Evolutionary conservation across 53 echinoderm and acorn worm genomes (phyloP).

Genomic region (Antedon mediterranea): DNA sequence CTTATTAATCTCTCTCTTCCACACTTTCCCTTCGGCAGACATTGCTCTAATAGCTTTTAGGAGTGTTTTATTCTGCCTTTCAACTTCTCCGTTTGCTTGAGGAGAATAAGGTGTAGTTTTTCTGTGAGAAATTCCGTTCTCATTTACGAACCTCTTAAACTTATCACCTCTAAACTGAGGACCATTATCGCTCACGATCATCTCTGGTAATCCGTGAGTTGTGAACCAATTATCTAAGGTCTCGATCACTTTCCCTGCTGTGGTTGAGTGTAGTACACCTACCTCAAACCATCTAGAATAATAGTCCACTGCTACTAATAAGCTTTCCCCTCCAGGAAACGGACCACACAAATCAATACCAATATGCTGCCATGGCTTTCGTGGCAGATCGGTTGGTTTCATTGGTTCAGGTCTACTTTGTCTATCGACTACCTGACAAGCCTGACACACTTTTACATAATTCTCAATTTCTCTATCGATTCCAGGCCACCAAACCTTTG

Average conservation of each 20-base stretch:
- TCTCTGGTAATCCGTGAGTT: constrained; percentile 15
- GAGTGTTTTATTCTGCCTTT: constrained; percentile 27
- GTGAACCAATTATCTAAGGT: constrained; percentile 29
- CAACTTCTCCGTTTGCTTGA: constrained; percentile 43
- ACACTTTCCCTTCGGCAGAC: constrained; percentile 15
- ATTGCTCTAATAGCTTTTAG: constrained; percentile 26
- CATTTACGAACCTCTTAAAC: constrained; percentile 15
- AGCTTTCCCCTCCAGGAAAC: constrained; percentile 17
- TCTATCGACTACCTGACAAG: constrained; percentile 11
- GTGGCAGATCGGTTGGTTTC: constrained; percentile 8
- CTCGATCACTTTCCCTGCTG: constrained; percentile 15
- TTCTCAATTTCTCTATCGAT: constrained; percentile 1
- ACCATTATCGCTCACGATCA: constrained; percentile 30
- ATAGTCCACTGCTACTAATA: constrained; percentile 25
- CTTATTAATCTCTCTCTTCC: constrained; percentile 18
- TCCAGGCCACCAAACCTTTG: constrained; percentile 19
- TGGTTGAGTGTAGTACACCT: background rate
- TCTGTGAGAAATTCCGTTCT: constrained; percentile 21
- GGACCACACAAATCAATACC: constrained; percentile 26
- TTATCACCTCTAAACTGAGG: constrained; percentile 17
- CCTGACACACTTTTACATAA: constrained; percentile 1
- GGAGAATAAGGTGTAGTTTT: constrained; percentile 21
- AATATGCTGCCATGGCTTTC: constrained; percentile 2
- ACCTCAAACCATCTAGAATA: constrained; percentile 21
- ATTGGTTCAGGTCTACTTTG: constrained; percentile 5